Base-by-base conservation (phyloP, 53 echinoderm and acorn worm genomes). In the Paelopatides confundens region DNA sequence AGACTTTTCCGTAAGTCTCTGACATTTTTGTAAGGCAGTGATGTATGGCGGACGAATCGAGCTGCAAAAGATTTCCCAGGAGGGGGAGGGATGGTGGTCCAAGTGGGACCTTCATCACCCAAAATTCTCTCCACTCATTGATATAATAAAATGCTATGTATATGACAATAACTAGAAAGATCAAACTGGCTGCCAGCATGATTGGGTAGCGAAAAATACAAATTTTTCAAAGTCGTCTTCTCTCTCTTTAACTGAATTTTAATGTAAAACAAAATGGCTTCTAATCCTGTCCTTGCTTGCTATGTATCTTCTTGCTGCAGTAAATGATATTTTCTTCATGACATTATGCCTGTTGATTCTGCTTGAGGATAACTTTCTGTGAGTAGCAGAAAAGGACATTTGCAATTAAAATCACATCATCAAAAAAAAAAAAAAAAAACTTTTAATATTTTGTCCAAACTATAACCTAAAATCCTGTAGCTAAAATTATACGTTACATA, bases 1-100 rank as follows among this genome's bases (percentile, higher is more conserved):
- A 94, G 36, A 94, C 90, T 64, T 87, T 89, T 64, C 96, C 96
- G 39, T 93, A 94, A 27, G 35, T 91, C 51, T 89, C 69, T 23
- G 96, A 93, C 49, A 94, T 83, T 71, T 91, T 82, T 2, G 91
- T 87, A 18, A 96, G 90, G 33, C 94, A 93, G 62, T 92, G 89
- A 63, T 96, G 96, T 38, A 96, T 87, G 65, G 86, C 74, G 32
- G 93, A 94, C 31, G 93, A 87, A 66, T 96, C 90, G 71, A 96
- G 82, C 82, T 96, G 94, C 23, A 96, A 62, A 50, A 96, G 81
- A 88, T 96, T 96, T 54, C 96, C 96, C 9, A 96, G 69, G 69
- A 96, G 81, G n/a, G 96, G 96, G 46, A 96, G 88, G 35, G 96
- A 96, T 8, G 87, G 74, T 21, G 96, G 96, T 27, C 96, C 96